These are phyloP conservation scores for Acrocephalus scirpaceus DNA, from an alignment of 2,797 vertebrate species.

Conservation along the genomic window DNA sequence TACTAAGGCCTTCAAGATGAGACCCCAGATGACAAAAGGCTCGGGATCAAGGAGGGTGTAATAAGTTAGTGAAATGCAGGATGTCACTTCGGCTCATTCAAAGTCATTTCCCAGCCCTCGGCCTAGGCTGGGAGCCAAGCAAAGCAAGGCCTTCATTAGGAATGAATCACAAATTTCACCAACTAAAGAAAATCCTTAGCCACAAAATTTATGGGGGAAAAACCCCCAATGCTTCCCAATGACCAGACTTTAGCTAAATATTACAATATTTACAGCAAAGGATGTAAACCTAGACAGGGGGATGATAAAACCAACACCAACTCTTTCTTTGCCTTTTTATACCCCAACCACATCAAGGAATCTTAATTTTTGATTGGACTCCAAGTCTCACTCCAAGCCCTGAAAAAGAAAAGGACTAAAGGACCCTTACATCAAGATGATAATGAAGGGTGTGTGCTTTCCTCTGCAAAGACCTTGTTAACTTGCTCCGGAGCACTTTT, in stretches of 20 bases:
- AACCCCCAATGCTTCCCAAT: accelerated
- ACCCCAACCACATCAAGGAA: not conserved
- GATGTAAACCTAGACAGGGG: not conserved
- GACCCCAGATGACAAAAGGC: conserved; percentile 23
- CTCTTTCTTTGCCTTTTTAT: not conserved
- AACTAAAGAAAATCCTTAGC: not conserved
- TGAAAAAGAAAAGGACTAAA: not conserved
- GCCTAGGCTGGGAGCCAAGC: not conserved
- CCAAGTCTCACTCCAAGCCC: not conserved
- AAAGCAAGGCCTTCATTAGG: not conserved
- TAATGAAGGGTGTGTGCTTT: not conserved
- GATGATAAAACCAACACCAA: not conserved
- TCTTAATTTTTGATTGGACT: not conserved
- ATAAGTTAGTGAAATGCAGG: not conserved
- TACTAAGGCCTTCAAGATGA: conserved; percentile 2
- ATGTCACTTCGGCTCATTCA: not conserved
- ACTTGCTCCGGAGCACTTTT: not conserved
- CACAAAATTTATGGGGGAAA: not conserved
- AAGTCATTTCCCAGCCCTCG: not conserved
- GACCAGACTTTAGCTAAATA: not conserved
- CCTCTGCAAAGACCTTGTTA: not conserved
- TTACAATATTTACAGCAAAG: not conserved
- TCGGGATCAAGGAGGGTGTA: conserved; percentile 7
- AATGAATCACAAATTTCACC: not conserved
- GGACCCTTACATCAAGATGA: not conserved